Conservation (phyloP, 1,140 invertebrate species). For the Drosophila takahashii region DNA sequence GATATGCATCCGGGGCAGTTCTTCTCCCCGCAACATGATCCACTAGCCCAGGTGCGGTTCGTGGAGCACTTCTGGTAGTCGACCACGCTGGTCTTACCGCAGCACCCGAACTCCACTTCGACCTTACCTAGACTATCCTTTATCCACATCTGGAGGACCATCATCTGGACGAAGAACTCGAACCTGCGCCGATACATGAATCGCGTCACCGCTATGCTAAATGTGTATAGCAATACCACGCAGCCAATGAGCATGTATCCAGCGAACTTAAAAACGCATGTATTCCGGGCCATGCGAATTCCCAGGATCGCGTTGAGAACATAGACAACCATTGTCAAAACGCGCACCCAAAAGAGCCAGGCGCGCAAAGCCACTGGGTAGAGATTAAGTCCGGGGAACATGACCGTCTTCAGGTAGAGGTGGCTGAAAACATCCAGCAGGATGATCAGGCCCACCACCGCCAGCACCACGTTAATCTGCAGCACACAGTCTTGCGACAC, state of each 20-base stretch:
- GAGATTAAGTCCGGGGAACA: slow-evolving; percentile 8
- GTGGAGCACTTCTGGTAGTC: slow-evolving; percentile 35
- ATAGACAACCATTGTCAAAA: slow-evolving; percentile 1
- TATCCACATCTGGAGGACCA: slow-evolving; percentile 38
- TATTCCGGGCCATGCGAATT: slow-evolving; percentile 28
- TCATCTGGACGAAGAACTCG: slow-evolving; percentile 13
- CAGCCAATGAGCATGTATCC: slow-evolving; percentile 29
- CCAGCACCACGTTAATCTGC: slow-evolving; percentile 48
- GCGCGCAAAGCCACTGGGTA: slow-evolving; percentile 3
- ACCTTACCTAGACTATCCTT: not conserved
- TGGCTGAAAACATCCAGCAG: slow-evolving; percentile 53
- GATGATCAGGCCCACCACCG: slow-evolving; percentile 43
- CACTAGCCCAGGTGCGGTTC: slow-evolving; percentile 45
- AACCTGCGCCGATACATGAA: slow-evolving; percentile 4
- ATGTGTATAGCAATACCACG: slow-evolving; percentile 15
- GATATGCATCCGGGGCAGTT: slow-evolving; percentile 37
- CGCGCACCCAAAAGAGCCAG: slow-evolving; percentile 38
- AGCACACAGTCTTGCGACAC: slow-evolving; percentile 42
- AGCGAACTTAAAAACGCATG: slow-evolving; percentile 13
- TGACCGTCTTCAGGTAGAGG: not conserved
- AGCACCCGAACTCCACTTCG: slow-evolving; percentile 45
- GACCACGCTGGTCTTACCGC: slow-evolving; percentile 37
- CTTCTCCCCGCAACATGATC: slow-evolving; percentile 39
- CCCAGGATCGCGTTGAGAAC: slow-evolving; percentile 32
- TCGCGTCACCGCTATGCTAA: slow-evolving; percentile 29